phyloP scores from a whole-genome alignment of 2,797 vertebrate species.

The Dermochelys coriacea region DNA sequence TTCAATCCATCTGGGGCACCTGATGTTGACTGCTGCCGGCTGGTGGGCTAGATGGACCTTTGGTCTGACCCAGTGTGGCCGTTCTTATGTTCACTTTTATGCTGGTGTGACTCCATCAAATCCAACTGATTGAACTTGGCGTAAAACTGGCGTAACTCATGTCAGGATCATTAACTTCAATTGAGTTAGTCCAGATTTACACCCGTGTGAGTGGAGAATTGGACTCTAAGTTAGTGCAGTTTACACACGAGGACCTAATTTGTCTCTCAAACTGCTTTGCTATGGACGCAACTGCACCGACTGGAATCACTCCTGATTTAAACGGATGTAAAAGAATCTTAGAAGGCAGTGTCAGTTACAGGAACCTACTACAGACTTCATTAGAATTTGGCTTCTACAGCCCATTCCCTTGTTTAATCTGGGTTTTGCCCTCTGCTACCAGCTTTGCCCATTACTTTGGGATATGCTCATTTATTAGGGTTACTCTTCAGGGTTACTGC shows the following conservation, averaged over 20 bases:
- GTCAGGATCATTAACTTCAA: not conserved
- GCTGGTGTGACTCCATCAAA: not conserved
- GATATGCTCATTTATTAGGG: too few relatives aligned
- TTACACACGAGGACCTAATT: not conserved
- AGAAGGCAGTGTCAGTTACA: not conserved
- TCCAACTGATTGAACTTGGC: not conserved
- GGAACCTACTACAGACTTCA: not conserved
- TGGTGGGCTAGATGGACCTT: too few relatives aligned
- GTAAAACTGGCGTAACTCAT: not conserved
- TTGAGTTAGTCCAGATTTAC: not conserved
- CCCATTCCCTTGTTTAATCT: not conserved
- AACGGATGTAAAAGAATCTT: not conserved
- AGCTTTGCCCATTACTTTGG: too few relatives aligned
- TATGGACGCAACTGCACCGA: not conserved
- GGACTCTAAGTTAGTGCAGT: not conserved
- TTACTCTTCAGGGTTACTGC: too few relatives aligned
- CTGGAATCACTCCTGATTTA: not conserved
- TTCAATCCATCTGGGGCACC: too few relatives aligned
- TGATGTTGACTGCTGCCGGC: too few relatives aligned
- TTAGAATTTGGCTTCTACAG: not conserved
- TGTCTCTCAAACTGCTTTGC: not conserved
- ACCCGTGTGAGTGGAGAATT: not conserved
- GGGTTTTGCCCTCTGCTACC: not conserved
- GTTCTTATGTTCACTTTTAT: not conserved
- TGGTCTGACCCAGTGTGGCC: too few relatives aligned